Conservation (phyloP, 1,140 invertebrate species). For the Drosophila watanabei region DNA sequence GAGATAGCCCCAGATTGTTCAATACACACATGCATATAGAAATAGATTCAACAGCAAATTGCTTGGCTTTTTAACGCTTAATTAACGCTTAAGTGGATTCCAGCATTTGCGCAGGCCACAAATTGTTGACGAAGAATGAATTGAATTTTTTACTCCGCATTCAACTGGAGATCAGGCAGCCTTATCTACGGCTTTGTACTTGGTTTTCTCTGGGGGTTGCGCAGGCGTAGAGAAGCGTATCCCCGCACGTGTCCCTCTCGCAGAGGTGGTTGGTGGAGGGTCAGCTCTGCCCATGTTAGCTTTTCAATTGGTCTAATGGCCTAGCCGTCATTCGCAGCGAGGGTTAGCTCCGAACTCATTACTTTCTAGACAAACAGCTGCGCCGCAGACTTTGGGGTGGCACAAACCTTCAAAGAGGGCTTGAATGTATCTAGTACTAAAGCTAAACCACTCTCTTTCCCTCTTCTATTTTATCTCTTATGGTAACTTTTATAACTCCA, state of each 20-base stretch:
- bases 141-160: slow-evolving; percentile 49
- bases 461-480: background rate
- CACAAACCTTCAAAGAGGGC: slow-evolving; percentile 1
- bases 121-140: slow-evolving; percentile 59
- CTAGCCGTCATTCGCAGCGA: slow-evolving; percentile 14
- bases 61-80: slow-evolving; percentile 61
- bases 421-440: background rate
- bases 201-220: slow-evolving; percentile 49
- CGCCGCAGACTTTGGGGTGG: slow-evolving; percentile 39
- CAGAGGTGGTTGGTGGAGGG: slow-evolving; percentile 35
- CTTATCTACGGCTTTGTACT: slow-evolving; percentile 7
- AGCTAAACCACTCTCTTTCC: background rate
- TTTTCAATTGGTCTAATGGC: slow-evolving; percentile 72
- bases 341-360: slow-evolving; percentile 26
- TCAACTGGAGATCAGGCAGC: slow-evolving; percentile 42
- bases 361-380: slow-evolving; percentile 47
- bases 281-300: slow-evolving; percentile 48
- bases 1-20: slow-evolving; percentile 28
- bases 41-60: slow-evolving; percentile 53
- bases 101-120: slow-evolving; percentile 32
- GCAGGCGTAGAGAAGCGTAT: slow-evolving; percentile 27
- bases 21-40: slow-evolving; percentile 27
- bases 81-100: slow-evolving; percentile 65
- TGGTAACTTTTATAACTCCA: no score
- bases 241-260: slow-evolving; percentile 24